Base-by-base conservation (phyloP, 2,797 vertebrate genomes). In the Microctenopoma steveboyesi region DNA sequence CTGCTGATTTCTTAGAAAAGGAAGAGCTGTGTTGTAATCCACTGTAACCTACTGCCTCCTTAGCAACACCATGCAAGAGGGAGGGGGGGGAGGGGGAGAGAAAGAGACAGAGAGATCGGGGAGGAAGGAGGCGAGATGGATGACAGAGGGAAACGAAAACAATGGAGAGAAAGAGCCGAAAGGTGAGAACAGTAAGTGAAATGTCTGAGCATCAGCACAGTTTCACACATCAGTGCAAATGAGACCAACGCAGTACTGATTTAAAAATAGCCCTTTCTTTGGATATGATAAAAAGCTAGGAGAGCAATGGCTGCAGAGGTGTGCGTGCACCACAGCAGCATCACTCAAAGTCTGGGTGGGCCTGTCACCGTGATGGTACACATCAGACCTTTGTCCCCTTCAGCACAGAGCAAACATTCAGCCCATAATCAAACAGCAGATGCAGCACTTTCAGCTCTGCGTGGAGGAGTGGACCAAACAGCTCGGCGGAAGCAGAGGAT, bases 211-310 rank as follows among this genome's bases (percentile, higher is more conserved):
- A 89, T 89, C 83, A 83, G 88, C 86, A 87, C 81, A 42, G 81
- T 85, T 87, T 88, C 78, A 82, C 69, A 80, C 86, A 75, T 81
- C 69, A 72, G 58, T 82, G 82, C 76, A 89, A 90, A 92, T 33
- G 63, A 85, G 89, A 88, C 79, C 88, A 88, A 68, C 85, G 89
- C 86, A 27, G 84, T 69, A 67, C 65, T 72, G 71, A 28, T 76
- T 71, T 89, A 90, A 86, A 84, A 89, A 89, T 90, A 91, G 79
- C 47, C 61, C 5, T 74, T 80, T 71, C 39, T 64, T 69, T 74
- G 70, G 81, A 66, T 82, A 77, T 70, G 64, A 76, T 76, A 77
- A 81, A 64, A 35, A 55, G 59, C 16, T 54, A 45, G 25, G 25
- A 50, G 73, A 59, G 54, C 63, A 45, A 52, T 12, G 43, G 35